A percentile compares a stretch with the other conserved stretches of the same genome.
phyloP scores from a whole-genome alignment of 2,797 vertebrate species.

The Pogonophryne albipinna region DNA sequence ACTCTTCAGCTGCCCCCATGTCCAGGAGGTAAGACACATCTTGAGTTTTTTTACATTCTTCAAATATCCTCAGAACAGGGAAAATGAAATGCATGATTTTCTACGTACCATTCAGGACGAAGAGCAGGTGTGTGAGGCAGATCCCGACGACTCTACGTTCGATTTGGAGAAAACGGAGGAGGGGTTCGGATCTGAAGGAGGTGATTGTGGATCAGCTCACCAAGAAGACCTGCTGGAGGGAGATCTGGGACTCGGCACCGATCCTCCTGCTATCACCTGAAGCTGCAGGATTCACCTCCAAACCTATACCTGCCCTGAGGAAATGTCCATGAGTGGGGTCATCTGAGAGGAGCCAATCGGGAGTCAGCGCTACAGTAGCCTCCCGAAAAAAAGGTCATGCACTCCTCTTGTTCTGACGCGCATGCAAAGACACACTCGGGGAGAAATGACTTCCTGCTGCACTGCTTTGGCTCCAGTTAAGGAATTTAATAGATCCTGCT shows the following conservation, averaged over 20 bases:
- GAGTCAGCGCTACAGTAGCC: constrained; percentile 44
- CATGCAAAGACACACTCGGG: constrained; percentile 39
- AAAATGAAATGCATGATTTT: background rate
- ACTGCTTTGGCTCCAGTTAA: constrained; percentile 27
- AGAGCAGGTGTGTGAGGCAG: constrained; percentile 80
- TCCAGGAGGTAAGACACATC: constrained; percentile 80
- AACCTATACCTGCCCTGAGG: constrained; percentile 29
- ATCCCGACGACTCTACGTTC: constrained; percentile 71
- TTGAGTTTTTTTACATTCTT: background rate
- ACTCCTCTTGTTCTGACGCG: constrained; percentile 32
- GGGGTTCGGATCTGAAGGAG: constrained; percentile 17
- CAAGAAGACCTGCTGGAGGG: constrained; percentile 87
- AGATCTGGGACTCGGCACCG: constrained; percentile 86
- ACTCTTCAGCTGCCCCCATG: constrained; percentile 82
- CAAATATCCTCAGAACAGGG: background rate
- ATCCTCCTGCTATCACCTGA: constrained; percentile 34
- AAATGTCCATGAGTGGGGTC: constrained; percentile 44
- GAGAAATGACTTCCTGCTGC: constrained; percentile 30
- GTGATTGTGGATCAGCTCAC: constrained; percentile 45
- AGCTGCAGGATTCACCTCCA: constrained; percentile 41
- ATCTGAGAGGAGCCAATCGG: constrained; percentile 41
- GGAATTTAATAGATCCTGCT: constrained; percentile 8
- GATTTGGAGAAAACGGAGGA: constrained; percentile 72
- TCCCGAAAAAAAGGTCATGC: constrained; percentile 47
- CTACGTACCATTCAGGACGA: constrained; percentile 55